Base-by-base conservation (phyloP, 1,140 invertebrate genomes). In the Drosophila sturtevanti region DNA sequence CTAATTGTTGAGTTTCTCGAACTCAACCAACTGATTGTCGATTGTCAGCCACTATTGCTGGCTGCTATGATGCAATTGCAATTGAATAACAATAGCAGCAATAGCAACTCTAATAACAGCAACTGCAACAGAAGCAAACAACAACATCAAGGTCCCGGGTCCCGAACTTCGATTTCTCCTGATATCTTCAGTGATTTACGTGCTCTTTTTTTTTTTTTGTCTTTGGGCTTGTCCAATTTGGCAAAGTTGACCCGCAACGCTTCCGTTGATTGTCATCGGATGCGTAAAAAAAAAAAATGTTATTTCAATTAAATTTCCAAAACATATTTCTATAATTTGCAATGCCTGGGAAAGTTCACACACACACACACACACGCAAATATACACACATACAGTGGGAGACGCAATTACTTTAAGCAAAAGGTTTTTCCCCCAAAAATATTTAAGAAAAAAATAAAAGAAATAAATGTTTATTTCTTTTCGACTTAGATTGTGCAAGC, bases 1-100 rank as follows among this genome's bases (percentile, higher is more conserved):
- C 71, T 72, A 82, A 84, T 89, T 76, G 76, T 77, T 70, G 81
- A 81, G 86, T 89, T 89, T 90, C 82, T 89, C 79, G 75, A 90
- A 90, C 86, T 81, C 73, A 66, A 21, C 34, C 38, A 79, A 72
- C 64, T 79, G 68, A 71, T 58, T 22, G 54, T n/a, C 54, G 54
- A 44, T 59, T 27, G 65, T 37, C 38, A 18, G 56, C 65, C 76
- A 76, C 65, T 79, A 63, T 64, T 68, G 44, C 51, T 59, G 41
- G 21, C 7, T 21, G n/a, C 71, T 81, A 79, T 81, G 82, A 81
- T 87, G 82, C 82, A 87, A 87, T 51, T 79, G 79, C 79, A 70
- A 87, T 85, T 85, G 77, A 85, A 85, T 85, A 85, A 85, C 74
- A 73, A 37, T 44, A 58, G 58, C 51, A 22, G 51, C 65, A 34